phyloP scores from a whole-genome alignment of 2,797 vertebrate species.

The Smutsia temminckii region DNA sequence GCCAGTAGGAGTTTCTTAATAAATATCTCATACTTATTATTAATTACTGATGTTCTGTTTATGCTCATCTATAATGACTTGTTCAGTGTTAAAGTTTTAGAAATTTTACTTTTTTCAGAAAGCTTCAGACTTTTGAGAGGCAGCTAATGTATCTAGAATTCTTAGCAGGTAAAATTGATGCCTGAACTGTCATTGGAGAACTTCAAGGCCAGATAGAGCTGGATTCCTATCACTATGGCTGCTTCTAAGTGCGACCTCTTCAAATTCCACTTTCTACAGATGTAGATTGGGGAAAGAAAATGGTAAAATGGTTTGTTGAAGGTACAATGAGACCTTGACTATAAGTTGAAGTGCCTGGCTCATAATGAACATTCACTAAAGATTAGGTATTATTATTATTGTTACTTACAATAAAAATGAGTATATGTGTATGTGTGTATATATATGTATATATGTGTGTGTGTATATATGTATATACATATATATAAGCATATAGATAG shows the following conservation, averaged over 20 bases:
- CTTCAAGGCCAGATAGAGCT: background rate
- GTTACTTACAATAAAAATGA: background rate
- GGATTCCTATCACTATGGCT: background rate
- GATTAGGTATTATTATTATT: background rate
- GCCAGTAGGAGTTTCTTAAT: background rate
- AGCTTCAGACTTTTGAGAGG: background rate
- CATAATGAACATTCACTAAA: background rate
- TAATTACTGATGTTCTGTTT: background rate
- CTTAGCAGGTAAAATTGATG: background rate
- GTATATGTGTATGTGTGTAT: background rate
- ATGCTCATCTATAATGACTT: background rate
- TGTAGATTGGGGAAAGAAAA: background rate
- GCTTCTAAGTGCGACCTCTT: background rate
- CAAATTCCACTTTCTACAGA: background rate
- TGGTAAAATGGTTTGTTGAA: background rate
- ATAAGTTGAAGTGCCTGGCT: background rate
- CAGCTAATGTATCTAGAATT: background rate
- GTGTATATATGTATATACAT: too few relatives aligned
- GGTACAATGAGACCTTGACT: background rate
- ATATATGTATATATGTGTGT: too few relatives aligned
- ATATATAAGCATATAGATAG: too few relatives aligned
- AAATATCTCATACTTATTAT: background rate
- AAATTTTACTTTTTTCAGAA: background rate
- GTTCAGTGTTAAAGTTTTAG: background rate
- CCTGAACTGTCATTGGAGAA: accelerated